Evolutionary conservation across 1,140 invertebrate genomes (phyloP).

Genomic region (Callitettix versicolor): DNA sequence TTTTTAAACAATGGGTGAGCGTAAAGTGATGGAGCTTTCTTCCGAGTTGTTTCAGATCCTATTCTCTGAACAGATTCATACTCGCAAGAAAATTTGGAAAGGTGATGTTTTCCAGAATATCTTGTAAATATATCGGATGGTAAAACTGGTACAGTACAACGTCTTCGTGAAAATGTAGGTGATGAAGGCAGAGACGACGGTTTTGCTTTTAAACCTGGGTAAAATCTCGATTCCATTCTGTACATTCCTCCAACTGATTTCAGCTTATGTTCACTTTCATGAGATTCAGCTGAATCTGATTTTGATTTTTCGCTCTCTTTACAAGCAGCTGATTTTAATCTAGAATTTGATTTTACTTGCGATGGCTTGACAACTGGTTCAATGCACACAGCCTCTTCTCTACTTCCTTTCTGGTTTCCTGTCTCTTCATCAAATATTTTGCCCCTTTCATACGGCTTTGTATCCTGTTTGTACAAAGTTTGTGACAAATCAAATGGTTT

Average conservation of each 20-base stretch:
- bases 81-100: conserved; percentile 9
- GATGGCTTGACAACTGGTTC: conserved; percentile 26
- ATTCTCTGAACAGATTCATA: conserved; percentile 2
- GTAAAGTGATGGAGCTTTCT: conserved; percentile 34
- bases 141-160: conserved; percentile 5
- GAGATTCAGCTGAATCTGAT: no score
- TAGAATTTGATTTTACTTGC: conserved; percentile 9
- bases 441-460: conserved; percentile 11
- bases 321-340: neutral
- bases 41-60: neutral
- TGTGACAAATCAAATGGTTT: conserved; percentile 8
- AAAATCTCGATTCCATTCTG: conserved; percentile 5
- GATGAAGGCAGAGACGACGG: conserved; percentile 23
- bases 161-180: conserved; percentile 19
- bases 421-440: conserved; percentile 12
- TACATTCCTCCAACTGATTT: no score
- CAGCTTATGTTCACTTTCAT: no score
- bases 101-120: neutral
- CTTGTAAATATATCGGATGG: conserved; percentile 4
- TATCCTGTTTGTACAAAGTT: neutral
- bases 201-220: conserved; percentile 14
- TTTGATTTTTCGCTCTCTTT: conserved; percentile 9
- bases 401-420: neutral
- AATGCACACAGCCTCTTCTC: conserved; percentile 11
- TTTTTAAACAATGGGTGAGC: conserved; percentile 38